Conservation (phyloP, 2,888 invertebrate species). For the Cybosia mesomella region DNA sequence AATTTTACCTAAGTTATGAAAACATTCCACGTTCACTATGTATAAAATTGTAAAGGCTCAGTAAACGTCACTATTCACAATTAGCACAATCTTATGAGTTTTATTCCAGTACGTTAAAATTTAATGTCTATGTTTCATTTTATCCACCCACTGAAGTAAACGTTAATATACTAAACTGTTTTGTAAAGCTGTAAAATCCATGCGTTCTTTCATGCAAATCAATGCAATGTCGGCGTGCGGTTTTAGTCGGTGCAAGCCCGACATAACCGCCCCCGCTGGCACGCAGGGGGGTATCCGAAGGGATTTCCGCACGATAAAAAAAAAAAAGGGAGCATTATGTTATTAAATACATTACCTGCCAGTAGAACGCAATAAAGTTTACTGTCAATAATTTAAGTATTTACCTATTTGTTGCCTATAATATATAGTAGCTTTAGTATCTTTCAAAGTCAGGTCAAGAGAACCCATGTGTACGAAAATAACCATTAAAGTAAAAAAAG, state of each 20-base stretch:
- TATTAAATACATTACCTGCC: not conserved
- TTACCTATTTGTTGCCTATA: not conserved
- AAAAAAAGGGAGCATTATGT: not conserved
- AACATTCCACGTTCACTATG: not conserved
- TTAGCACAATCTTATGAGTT: slow-evolving; percentile 2
- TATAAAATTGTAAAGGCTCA: not conserved
- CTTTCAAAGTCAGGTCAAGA: not conserved
- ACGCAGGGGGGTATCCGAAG: no score
- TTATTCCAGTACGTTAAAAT: not conserved
- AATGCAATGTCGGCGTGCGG: no score
- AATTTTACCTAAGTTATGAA: no score
- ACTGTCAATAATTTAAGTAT: not conserved
- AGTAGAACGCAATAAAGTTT: not conserved
- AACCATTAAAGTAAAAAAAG: no score
- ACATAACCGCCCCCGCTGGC: no score
- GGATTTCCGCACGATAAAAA: no score
- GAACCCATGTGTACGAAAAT: no score
- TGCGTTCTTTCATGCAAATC: slow-evolving; percentile 3
- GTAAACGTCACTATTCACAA: slow-evolving; percentile 12
- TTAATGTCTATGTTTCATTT: slow-evolving; percentile 12
- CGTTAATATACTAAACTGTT: slow-evolving; percentile 1
- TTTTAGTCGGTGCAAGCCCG: no score
- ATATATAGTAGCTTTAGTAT: not conserved
- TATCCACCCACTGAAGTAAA: slow-evolving; percentile 14
- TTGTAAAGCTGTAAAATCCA: slow-evolving; percentile 1